Evolutionary conservation across 2,113 vertebrate genomes (phyloP).

Genomic region (Hipposideros armiger): DNA sequence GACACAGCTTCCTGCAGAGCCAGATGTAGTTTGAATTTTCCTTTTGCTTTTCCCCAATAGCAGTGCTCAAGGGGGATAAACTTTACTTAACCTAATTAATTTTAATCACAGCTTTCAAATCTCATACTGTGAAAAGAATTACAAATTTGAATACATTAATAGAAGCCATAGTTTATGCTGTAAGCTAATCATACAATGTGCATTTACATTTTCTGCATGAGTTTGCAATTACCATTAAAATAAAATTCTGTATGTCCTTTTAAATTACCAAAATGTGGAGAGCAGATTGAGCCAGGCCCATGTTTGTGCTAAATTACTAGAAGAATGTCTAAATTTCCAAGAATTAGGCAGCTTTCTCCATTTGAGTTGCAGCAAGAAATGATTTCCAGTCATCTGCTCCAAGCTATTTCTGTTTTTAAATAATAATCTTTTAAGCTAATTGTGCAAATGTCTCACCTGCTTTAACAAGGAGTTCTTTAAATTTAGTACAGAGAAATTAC

Average conservation of each 20-base stretch:
- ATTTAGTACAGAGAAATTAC: background rate
- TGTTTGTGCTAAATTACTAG: constrained; percentile 85
- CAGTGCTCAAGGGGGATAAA: constrained; percentile 91
- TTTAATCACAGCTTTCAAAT: constrained; percentile 93
- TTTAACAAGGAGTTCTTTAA: constrained; percentile 27
- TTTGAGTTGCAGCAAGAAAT: constrained; percentile 77
- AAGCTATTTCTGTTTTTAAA: constrained; percentile 82
- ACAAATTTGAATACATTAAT: constrained; percentile 92
- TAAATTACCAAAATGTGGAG: constrained; percentile 88
- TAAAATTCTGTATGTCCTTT: constrained; percentile 89
- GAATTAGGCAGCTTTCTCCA: constrained; percentile 82
- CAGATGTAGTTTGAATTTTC: constrained; percentile 88
- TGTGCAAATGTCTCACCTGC: background rate
- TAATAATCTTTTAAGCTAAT: constrained; percentile 72
- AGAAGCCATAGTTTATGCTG: constrained; percentile 89
- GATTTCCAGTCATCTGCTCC: constrained; percentile 82
- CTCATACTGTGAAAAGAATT: constrained; percentile 93
- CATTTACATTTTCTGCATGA: constrained; percentile 91
- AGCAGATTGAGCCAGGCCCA: constrained; percentile 86
- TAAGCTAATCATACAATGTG: constrained; percentile 89
- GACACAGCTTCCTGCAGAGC: constrained; percentile 85
- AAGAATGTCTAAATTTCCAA: constrained; percentile 85
- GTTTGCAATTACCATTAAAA: constrained; percentile 90
- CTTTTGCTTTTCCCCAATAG: constrained; percentile 89
- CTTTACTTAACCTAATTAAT: constrained; percentile 95